Base-by-base conservation (phyloP, 2,797 vertebrate species). In the Sebastes hubbsi region DNA sequence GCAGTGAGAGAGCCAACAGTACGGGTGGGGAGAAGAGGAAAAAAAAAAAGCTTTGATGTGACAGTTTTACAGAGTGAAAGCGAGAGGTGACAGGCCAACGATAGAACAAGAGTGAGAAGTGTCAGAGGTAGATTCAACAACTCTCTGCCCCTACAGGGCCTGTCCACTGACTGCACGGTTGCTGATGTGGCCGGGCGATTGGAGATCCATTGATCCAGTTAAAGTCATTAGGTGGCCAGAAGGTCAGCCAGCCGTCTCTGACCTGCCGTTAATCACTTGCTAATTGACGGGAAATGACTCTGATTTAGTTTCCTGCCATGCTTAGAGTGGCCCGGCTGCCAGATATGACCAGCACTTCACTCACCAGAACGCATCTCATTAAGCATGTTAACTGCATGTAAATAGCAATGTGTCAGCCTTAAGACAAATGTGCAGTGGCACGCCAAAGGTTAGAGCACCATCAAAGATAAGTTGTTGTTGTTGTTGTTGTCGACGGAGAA, bases 271-370 rank as follows among this genome's bases (percentile, higher is more conserved):
- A 95, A 95, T 95, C 94, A 94, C 87, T 84, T 67, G 3, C 80
- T 95, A 95, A 96, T 92, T 93, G 93, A 93, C 66, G 91, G 90
- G 89, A 94, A 94, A 94, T 91, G 18, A 92, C 77, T 89, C 52
- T 86, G 91, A 94, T 92, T 94, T 78, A 65, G 91, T 91, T 92
- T 94, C 74, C 88, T 72, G 75, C 78, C 81, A 34, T 80, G 87
- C 78, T 85, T n/a, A 36, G 54, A 89, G 75, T 12, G 75, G 71
- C 81, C 72, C 6, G 25, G 52, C 83, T 63, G 74, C 66, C 67
- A 64, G 72, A 88, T 73, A 87, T 75, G 85, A 91, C 69, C 78
- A 56, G 79, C 66, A 32, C 78, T 80, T 42, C 65, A 32, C 77
- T 86, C 77, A 52, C 65, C 82, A 85, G 67, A 77, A 49, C 64